Evolutionary conservation across 2,888 invertebrate species (phyloP).

Genomic region (Drosophila barbarae): DNA sequence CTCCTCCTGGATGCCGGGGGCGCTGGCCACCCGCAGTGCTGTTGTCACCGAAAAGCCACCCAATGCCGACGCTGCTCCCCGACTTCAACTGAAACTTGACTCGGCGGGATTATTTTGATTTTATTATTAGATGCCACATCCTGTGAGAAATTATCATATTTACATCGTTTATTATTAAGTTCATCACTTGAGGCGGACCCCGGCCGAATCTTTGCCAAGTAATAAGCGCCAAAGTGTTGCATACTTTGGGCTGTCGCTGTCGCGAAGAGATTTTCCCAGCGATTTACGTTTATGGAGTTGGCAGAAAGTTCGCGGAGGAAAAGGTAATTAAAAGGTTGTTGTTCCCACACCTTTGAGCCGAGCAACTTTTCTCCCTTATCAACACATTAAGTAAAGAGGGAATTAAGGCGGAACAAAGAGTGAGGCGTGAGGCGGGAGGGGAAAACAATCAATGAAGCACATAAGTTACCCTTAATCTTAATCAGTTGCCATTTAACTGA

Average conservation of each 20-base stretch:
- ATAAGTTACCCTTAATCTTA: slow-evolving; percentile 71
- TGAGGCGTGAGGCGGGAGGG: background rate
- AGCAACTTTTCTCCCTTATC: slow-evolving; percentile 23
- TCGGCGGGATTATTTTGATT: slow-evolving; percentile 79
- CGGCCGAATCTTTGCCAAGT: slow-evolving; percentile 23
- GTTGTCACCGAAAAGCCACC: slow-evolving; percentile 53
- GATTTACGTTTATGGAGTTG: slow-evolving; percentile 58
- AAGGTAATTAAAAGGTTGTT: slow-evolving; percentile 52
- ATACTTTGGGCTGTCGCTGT: slow-evolving; percentile 56
- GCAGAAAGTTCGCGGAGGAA: slow-evolving; percentile 34
- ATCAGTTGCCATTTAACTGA: slow-evolving; percentile 68
- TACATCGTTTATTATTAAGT: slow-evolving; percentile 80
- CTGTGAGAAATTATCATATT: slow-evolving; percentile 80
- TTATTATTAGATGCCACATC: slow-evolving; percentile 80
- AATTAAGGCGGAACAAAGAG: background rate
- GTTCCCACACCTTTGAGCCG: slow-evolving; percentile 4
- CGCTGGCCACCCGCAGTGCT: slow-evolving; percentile 64
- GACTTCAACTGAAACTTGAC: slow-evolving; percentile 54
- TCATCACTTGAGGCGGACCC: slow-evolving; percentile 74
- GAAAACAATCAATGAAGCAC: slow-evolving; percentile 66
- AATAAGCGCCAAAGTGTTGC: slow-evolving; percentile 70
- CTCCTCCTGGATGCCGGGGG: background rate
- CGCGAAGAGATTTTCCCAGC: slow-evolving; percentile 39
- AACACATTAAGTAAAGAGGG: slow-evolving; percentile 15
- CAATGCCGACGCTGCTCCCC: background rate